Percentiles rank a stretch among this genome's conserved stretches.
Evolutionary conservation across 1,140 invertebrate genomes (phyloP).

Genomic region (Portunus trituberculatus): DNA sequence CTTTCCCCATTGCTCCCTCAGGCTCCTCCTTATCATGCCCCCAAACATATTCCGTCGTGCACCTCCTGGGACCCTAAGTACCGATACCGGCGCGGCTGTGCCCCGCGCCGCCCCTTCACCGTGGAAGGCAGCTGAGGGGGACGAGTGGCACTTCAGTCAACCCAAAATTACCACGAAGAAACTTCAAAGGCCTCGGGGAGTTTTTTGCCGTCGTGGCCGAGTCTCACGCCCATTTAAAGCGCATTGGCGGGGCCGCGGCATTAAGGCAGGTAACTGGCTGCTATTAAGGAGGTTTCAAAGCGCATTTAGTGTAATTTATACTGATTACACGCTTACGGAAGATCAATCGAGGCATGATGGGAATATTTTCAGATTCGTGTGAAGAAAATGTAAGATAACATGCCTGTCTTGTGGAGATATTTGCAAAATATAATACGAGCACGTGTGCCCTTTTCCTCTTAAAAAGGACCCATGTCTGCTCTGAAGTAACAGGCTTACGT

Average conservation of each 20-base stretch:
- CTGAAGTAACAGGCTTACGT: no score
- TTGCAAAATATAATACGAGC: not conserved
- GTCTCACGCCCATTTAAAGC: conserved; percentile 55
- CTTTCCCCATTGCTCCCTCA: not conserved
- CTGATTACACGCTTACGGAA: conserved; percentile 44
- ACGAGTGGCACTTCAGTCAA: conserved; percentile 54
- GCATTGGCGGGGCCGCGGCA: conserved; percentile 17
- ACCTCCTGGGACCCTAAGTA: not conserved
- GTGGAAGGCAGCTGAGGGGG: not conserved
- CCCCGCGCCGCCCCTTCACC: not conserved
- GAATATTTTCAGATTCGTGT: not conserved
- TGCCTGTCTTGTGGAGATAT: not conserved
- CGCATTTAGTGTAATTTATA: conserved; percentile 49
- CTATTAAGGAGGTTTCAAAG: conserved; percentile 38
- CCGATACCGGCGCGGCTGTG: not conserved
- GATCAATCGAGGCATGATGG: no score
- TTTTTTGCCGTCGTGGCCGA: conserved; percentile 32
- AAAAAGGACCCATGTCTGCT: no score
- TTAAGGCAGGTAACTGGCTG: conserved; percentile 51
- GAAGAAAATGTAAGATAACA: not conserved
- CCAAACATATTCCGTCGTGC: not conserved
- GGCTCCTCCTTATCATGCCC: not conserved
- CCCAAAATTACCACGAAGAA: conserved; percentile 47
- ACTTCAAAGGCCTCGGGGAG: not conserved
- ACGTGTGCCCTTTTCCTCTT: no score